A percentile compares a stretch with the other conserved stretches of the same genome.
Evolutionary conservation across 2,888 invertebrate species (phyloP).

Genomic region (Rhimphoctona megacephalus): DNA sequence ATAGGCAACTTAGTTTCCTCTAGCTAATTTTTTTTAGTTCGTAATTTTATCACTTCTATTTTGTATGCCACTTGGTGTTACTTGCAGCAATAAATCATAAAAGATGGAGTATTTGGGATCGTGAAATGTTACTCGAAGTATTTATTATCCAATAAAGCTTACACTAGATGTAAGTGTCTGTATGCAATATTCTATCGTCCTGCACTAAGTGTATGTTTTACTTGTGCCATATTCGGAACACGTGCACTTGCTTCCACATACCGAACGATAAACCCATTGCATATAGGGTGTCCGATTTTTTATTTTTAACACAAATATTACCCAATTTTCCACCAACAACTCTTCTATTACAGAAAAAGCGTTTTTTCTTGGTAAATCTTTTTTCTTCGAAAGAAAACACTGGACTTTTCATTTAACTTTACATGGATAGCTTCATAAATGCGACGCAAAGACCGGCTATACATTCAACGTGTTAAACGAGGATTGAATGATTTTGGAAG

Average conservation of each 20-base stretch:
- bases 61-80: not conserved
- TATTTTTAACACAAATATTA: not conserved
- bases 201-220: constrained; percentile 34
- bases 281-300: not conserved
- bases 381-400: not conserved
- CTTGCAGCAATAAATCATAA: not conserved
- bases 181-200: constrained; percentile 27
- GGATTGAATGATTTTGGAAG: not conserved
- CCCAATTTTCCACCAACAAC: not conserved
- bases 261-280: not conserved
- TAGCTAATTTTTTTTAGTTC: not conserved
- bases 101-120: not conserved
- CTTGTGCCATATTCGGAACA: constrained; percentile 45
- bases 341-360: not conserved
- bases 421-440: too few species aligned
- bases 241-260: constrained; percentile 19
- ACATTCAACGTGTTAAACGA: not conserved
- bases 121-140: not conserved
- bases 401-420: not conserved
- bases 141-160: not conserved
- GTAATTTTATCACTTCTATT: not conserved
- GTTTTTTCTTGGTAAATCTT: not conserved
- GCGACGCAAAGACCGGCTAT: too few species aligned
- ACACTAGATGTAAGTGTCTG: not conserved
- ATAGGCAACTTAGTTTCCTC: not conserved